Evolutionary conservation across 2,888 invertebrate species (phyloP).

Genomic region (Melitaea athalia): DNA sequence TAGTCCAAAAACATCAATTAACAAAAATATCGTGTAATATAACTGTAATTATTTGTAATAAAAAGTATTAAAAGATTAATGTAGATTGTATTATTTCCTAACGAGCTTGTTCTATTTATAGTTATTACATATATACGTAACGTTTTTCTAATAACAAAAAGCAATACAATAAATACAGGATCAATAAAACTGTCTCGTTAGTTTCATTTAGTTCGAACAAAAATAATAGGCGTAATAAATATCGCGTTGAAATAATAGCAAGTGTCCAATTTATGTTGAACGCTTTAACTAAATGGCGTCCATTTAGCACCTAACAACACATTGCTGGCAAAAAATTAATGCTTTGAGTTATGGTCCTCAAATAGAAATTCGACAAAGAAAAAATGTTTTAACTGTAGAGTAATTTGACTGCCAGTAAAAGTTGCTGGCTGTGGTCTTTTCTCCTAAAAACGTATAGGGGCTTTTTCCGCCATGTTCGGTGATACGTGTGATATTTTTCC

Average conservation of each 20-base stretch:
- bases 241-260: conserved; percentile 12
- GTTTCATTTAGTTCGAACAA: conserved; percentile 7
- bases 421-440: too few relatives aligned
- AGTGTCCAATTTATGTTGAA: conserved; percentile 2
- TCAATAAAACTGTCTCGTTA: conserved; percentile 19
- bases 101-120: background rate
- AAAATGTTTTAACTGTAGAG: background rate
- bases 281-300: conserved; percentile 3
- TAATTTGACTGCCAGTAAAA: background rate
- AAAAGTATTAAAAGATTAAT: too few relatives aligned
- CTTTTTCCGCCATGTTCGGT: too few relatives aligned
- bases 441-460: too few relatives aligned
- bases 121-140: background rate
- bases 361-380: background rate
- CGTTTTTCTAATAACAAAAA: background rate
- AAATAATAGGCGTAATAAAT: conserved; percentile 25
- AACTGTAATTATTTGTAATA: too few relatives aligned
- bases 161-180: conserved; percentile 8
- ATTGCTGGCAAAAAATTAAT: background rate
- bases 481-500: too few relatives aligned
- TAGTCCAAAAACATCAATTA: too few relatives aligned
- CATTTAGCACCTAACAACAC: conserved; percentile 11
- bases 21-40: too few relatives aligned
- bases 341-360: background rate
- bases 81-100: too few relatives aligned